Evolutionary conservation across 2,113 vertebrate species (phyloP), one percentile per base, ranked within the genome.

Genomic region (Eubucco bourcierii): DNA sequence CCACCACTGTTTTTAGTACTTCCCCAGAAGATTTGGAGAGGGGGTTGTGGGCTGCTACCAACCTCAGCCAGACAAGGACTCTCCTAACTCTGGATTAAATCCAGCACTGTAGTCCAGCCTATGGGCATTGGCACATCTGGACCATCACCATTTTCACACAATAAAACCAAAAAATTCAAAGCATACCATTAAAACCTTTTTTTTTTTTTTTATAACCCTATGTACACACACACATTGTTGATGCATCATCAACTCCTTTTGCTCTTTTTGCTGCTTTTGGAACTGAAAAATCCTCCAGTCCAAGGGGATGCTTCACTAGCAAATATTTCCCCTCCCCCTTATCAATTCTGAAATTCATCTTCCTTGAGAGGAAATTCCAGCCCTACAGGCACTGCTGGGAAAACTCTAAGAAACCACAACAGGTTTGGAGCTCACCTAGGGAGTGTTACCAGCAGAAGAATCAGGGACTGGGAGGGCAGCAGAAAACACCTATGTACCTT

Each of bases 401-500:
- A 96, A 85, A 34, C 17, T 72, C 58, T 17, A 80, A 58, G 29
- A 86, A 50, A 76, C 24, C 29, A 7, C 52, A 77, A 9, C 24
- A 78, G 75, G 21, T 19, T 89, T 37, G 56, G 52, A 88, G 50
- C 14, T 94, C 68, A 41, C 39, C 55, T 2, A 0, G 39, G 75
- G 79, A 67, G 23, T 6, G 0, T 59, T 41, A 71, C 67, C 72
- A 78, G 47, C 72, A 79, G 78, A 87, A 70, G 52, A 70, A 81
- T 27, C 5, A 19, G 41, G 79, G 79, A n/a, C 68, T 67, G 41
- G 52, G 73, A 83, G 80, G 58, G 82, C 10, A 9, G 76, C 58
- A 88, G 85, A 84, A 90, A 94, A 94, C 73, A 87, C 27, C 72
- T 82, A 75, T 95, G 97, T 97, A 97, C 96, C 96, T 96, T 96